A percentile compares a stretch with the other conserved stretches of the same genome.
These are phyloP conservation scores for Clarias gariepinus DNA, from an alignment of 2,113 vertebrate species.

Conservation along the genomic window DNA sequence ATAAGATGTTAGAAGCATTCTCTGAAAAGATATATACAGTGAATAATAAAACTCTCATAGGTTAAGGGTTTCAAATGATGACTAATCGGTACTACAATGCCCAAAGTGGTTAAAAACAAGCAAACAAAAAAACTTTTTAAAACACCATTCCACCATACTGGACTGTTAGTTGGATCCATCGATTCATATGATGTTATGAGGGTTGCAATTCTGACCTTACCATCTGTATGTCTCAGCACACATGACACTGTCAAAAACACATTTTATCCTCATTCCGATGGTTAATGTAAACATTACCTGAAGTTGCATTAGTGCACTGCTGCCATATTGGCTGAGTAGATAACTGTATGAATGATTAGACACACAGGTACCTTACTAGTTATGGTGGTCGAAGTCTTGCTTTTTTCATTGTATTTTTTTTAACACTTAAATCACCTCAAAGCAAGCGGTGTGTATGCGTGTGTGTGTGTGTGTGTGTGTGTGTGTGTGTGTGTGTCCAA, in stretches of 20 bases:
- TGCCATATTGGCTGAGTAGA: not conserved
- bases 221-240: not conserved
- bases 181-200: not conserved
- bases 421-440: not conserved
- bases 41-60: not conserved
- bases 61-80: not conserved
- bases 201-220: not conserved
- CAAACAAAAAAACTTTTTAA: not conserved
- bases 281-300: not conserved
- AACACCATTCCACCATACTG: not conserved
- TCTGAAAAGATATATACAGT: not conserved
- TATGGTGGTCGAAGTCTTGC: not conserved
- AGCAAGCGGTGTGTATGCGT: not conserved
- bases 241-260: not conserved
- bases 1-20: not conserved
- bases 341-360: not conserved
- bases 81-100: not conserved
- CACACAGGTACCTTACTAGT: not conserved
- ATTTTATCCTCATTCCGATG: not conserved
- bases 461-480: not conserved
- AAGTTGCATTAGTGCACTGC: not conserved
- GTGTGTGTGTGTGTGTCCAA: not conserved
- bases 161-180: not conserved
- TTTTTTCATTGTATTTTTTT: not conserved
- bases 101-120: not conserved